These are phyloP conservation scores for Syndactyla subalaris DNA, from an alignment of 2,797 vertebrate genomes.

Conservation along the genomic window DNA sequence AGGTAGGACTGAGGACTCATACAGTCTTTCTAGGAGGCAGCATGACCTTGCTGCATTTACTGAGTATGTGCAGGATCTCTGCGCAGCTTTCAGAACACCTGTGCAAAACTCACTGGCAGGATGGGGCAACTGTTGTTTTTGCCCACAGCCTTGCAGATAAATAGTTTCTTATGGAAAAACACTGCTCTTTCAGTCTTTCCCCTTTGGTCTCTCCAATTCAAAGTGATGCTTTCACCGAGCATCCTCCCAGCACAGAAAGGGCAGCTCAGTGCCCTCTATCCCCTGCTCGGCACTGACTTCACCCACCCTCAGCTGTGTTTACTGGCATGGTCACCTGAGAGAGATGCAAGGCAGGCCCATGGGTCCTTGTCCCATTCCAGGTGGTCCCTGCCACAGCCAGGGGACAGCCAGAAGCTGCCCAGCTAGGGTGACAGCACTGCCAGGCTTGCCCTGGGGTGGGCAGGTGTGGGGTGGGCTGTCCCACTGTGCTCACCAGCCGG, in stretches of 20 bases:
- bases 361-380: background rate
- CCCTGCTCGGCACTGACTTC: background rate
- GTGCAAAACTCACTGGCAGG: background rate
- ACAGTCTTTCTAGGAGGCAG: background rate
- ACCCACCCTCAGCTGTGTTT: background rate
- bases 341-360: rapidly evolving
- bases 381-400: background rate
- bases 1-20: background rate
- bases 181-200: background rate
- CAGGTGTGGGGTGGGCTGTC: background rate
- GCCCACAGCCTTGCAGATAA: background rate
- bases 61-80: background rate
- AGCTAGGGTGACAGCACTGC: rapidly evolving
- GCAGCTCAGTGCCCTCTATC: background rate
- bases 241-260: background rate
- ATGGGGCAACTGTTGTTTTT: background rate
- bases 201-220: background rate
- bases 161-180: background rate
- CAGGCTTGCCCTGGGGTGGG: background rate
- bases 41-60: background rate
- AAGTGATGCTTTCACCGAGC: background rate
- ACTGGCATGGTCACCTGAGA: background rate
- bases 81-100: background rate
- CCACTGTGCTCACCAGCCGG: background rate
- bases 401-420: background rate